These are phyloP conservation scores for Sorex maritimensis DNA, from an alignment of 2,797 vertebrate species.

Conservation along the genomic window DNA sequence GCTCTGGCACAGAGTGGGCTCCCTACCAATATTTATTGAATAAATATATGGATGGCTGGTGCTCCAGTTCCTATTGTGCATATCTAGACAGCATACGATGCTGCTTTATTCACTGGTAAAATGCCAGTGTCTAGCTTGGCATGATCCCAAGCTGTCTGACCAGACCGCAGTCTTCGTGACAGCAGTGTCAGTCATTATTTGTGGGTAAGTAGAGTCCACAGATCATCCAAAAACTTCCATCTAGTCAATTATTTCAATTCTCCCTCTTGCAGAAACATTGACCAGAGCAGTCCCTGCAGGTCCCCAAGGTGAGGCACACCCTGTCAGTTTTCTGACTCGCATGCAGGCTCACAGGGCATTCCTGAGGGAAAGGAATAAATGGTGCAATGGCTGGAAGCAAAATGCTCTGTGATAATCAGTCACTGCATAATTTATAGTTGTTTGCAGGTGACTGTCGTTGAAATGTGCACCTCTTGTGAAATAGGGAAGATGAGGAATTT, in stretches of 20 bases:
- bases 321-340: not conserved
- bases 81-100: not conserved
- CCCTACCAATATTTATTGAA: conserved; percentile 1
- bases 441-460: not conserved
- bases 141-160: conserved; percentile 1
- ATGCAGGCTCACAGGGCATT: conserved; percentile 6
- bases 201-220: conserved; percentile 13
- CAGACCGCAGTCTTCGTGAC: conserved; percentile 10
- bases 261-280: conserved; percentile 58
- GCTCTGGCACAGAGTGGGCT: not conserved
- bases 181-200: conserved; percentile 32
- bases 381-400: conserved; percentile 2
- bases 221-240: not conserved
- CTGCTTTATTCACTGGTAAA: conserved; percentile 44
- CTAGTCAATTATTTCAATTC: conserved; percentile 38
- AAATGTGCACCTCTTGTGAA: not conserved
- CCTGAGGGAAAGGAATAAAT: not conserved
- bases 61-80: not conserved
- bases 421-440: conserved; percentile 18
- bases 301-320: not conserved
- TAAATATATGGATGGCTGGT: conserved; percentile 33
- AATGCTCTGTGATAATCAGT: conserved; percentile 7
- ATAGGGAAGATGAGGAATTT: not conserved
- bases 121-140: not conserved
- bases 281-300: conserved; percentile 38